Evolutionary conservation across 2,113 vertebrate species (phyloP), one percentile per base, ranked within the genome.

Genomic region (Lethenteron reissneri): DNA sequence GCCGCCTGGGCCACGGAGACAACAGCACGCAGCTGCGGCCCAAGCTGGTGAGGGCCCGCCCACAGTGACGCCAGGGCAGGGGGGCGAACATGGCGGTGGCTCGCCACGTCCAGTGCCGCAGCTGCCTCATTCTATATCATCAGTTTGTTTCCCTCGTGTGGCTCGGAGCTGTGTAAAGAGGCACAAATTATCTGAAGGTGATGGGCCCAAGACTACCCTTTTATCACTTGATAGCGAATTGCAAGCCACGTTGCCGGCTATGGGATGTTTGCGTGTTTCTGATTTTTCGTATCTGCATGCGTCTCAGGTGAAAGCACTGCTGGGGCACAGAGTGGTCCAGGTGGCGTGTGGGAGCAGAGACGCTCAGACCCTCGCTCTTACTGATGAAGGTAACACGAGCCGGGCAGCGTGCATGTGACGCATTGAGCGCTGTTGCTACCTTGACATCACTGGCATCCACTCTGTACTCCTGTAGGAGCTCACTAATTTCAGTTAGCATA

Each of bases 311-410:
- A 99, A 99, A 78, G 90, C 97, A 71, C 87, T 99, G 21, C 80
- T 99, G 74, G 92, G 94, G 10, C 90, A 99, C 73, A 79, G 92
- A 72, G 94, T 99, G 3, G 83, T 99, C 79, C 92, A 99, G 77
- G 90, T 99, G 74, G 94, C 92, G 1, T 99, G 94, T 80, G 94
- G 92, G 25, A 99, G 94, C 75, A 83, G 94, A 74, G 94, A 99
- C 21, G 94, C 94, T 15, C 94, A 99, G 76, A 99, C 94, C 13
- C 80, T 99, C 25, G 94, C 94, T 57, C 81, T 99, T 72, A 95
- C 92, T 1, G 94, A 99, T 75, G 92, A 99, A 85, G 94, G 94
- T 94, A 81, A 70, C 41, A 41, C 5, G 41, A 41, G 41, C 41
- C 41, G 41, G 41, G 41, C 41, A 41, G 41, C 41, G 41, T 41